A percentile compares a stretch with the other conserved stretches of the same genome.
Conservation (phyloP, 1,140 invertebrate genomes). For the Antheraea mylitta region DNA sequence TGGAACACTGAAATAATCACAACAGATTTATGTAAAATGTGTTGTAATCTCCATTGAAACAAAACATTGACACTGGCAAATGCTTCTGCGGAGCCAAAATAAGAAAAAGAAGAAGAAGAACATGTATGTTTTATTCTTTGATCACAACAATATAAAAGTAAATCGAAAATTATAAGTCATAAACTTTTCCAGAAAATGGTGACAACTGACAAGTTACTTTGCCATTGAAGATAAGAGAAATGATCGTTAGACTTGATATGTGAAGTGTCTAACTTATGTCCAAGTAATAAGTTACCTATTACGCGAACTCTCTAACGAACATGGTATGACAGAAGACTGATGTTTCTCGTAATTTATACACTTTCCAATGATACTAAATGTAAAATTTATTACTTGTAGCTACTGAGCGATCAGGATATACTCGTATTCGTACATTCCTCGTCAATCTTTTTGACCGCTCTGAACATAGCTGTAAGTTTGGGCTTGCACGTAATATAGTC, state of each 20-base stretch:
- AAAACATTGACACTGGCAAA: too few relatives aligned
- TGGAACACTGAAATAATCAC: too few relatives aligned
- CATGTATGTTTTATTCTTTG: too few relatives aligned
- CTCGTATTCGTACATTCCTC: too few relatives aligned
- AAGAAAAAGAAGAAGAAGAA: too few relatives aligned
- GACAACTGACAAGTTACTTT: neutral
- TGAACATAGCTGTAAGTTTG: too few relatives aligned
- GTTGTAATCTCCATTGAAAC: too few relatives aligned
- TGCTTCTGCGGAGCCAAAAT: too few relatives aligned
- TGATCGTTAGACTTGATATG: constrained; percentile 3
- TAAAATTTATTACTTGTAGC: neutral
- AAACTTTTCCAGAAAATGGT: neutral
- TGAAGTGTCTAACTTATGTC: constrained; percentile 5
- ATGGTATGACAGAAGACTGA: neutral
- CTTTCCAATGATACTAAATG: neutral
- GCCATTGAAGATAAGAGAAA: neutral
- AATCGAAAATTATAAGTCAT: neutral
- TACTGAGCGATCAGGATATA: too few relatives aligned
- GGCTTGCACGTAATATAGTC: too few relatives aligned
- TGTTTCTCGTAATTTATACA: neutral
- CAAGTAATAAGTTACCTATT: constrained; percentile 9
- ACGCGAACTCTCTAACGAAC: neutral
- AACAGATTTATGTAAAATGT: too few relatives aligned
- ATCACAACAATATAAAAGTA: neutral
- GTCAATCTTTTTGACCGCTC: too few relatives aligned